These are phyloP conservation scores for Zapornia atra DNA, from an alignment of 2,113 vertebrate species.

Conservation along the genomic window DNA sequence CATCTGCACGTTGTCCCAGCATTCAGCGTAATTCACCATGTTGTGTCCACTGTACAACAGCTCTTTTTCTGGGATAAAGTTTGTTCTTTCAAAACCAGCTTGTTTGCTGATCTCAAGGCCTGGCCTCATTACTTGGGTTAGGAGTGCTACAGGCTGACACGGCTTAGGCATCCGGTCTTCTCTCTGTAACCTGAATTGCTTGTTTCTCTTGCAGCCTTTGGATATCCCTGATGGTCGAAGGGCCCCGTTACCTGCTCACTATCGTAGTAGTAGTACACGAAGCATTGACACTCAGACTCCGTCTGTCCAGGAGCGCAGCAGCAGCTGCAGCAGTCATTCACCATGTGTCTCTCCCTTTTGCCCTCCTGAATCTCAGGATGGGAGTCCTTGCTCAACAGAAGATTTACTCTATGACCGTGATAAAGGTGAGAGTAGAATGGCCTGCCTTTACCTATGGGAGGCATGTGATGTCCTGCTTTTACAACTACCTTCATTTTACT, in stretches of 20 bases:
- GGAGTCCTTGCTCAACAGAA: slow-evolving; percentile 90
- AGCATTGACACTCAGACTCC: slow-evolving; percentile 94
- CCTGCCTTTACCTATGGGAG: neutral
- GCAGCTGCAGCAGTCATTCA: slow-evolving; percentile 86
- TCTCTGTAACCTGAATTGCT: neutral
- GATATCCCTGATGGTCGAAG: slow-evolving; percentile 90
- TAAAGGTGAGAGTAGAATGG: slow-evolving; percentile 84
- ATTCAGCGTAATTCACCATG: neutral
- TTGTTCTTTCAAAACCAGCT: neutral
- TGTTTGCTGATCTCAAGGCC: neutral
- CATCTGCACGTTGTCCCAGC: neutral
- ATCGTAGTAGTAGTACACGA: slow-evolving; percentile 86
- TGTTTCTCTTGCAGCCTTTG: slow-evolving; percentile 80
- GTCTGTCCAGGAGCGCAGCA: slow-evolving; percentile 86
- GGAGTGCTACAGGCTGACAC: accelerated
- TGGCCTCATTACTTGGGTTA: neutral
- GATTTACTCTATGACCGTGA: slow-evolving; percentile 91
- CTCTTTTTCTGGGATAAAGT: neutral
- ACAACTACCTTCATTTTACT: slow-evolving; percentile 69
- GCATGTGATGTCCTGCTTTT: slow-evolving; percentile 58
- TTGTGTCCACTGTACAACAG: neutral
- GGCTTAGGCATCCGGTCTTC: neutral
- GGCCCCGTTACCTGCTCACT: slow-evolving; percentile 88
- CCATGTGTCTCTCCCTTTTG: slow-evolving; percentile 87
- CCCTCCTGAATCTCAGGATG: slow-evolving; percentile 90